Percentiles rank a stretch among this genome's conserved stretches.
phyloP scores from a whole-genome alignment of 2,888 invertebrate genomes.

The Caenorhabditis sinica region DNA sequence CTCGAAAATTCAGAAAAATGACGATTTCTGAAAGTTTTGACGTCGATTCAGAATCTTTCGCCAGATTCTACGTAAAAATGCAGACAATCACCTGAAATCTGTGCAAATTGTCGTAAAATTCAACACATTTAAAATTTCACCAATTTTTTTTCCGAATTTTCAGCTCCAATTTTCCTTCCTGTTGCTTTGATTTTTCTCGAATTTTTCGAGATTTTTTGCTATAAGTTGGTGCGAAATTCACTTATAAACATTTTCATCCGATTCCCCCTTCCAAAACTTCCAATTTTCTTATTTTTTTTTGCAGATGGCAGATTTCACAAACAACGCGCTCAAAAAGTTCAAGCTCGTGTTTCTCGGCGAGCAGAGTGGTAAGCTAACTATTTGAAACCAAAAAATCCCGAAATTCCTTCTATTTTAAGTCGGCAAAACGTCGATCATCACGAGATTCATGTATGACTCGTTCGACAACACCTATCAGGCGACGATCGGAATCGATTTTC shows the following conservation, averaged over 20 bases:
- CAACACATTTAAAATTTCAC: not conserved
- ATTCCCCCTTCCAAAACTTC: no score
- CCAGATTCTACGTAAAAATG: not conserved
- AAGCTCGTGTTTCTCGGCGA: conserved; percentile 99
- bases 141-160: not conserved
- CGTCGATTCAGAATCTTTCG: not conserved
- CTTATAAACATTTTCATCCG: not conserved
- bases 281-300: no score
- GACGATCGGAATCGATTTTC: conserved; percentile 99
- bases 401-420: conserved; percentile 87
- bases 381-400: not conserved
- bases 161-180: not conserved
- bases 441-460: conserved; percentile 99
- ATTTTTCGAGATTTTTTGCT: not conserved
- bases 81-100: not conserved
- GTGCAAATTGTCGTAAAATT: conserved; percentile 14
- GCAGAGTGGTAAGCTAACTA: conserved; percentile 88
- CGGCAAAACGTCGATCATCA: conserved; percentile 98
- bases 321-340: conserved; percentile 98
- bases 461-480: conserved; percentile 99
- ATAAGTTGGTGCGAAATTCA: not conserved
- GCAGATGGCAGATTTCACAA: conserved; percentile 89
- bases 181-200: conserved; percentile 2
- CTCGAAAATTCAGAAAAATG: not conserved
- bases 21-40: not conserved